phyloP scores from a whole-genome alignment of 2,113 vertebrate species.

The Tachuris rubrigastra region DNA sequence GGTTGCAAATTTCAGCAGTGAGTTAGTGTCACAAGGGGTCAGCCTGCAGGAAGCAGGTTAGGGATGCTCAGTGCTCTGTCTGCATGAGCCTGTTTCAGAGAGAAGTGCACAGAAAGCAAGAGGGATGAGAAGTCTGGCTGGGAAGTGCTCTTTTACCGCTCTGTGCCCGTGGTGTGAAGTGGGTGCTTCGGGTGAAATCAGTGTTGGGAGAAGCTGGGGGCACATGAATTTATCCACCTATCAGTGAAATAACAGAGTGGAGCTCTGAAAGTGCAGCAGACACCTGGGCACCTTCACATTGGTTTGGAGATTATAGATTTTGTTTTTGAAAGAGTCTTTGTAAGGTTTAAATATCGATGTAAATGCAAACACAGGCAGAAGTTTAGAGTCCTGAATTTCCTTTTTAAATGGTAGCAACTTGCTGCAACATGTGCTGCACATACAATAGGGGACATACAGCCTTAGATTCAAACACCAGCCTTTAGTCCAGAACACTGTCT shows the following conservation, averaged over 20 bases:
- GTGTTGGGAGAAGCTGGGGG: background rate
- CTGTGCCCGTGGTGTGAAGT: rapidly evolving
- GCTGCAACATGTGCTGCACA: background rate
- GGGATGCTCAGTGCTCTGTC: background rate
- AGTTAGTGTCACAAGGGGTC: background rate
- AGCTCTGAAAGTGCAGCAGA: background rate
- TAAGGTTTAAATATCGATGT: background rate
- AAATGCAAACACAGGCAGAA: background rate
- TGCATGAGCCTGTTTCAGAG: background rate
- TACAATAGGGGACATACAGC: background rate
- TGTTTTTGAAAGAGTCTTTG: background rate
- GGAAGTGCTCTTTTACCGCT: background rate
- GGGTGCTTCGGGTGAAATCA: background rate
- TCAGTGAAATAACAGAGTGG: background rate
- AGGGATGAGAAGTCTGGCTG: background rate
- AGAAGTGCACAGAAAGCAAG: background rate
- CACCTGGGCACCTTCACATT: background rate
- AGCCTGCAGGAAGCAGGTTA: background rate
- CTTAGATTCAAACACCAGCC: background rate
- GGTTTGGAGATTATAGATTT: background rate
- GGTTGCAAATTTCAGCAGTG: background rate
- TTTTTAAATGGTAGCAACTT: background rate
- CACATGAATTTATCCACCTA: background rate
- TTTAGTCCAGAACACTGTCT: background rate
- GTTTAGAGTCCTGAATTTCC: background rate